These are phyloP conservation scores for Chondrilla cf. caribensis DNA, from an alignment of 37 sponge, comb jelly and placozoan species.

Conservation along the genomic window DNA sequence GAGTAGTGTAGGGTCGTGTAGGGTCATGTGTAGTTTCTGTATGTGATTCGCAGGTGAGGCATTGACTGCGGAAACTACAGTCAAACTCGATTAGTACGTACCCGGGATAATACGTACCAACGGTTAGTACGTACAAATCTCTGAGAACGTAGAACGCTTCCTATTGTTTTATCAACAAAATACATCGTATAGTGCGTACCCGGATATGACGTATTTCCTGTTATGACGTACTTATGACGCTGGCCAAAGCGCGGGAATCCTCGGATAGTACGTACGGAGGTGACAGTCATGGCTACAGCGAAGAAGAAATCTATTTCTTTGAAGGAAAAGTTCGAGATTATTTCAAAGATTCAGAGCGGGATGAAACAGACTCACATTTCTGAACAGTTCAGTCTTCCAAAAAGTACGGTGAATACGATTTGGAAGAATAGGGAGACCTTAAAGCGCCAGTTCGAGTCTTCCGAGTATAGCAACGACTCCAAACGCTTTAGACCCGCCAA, in stretches of 20 bases:
- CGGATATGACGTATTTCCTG: constrained; percentile 4
- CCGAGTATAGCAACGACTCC: not conserved
- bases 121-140: constrained; percentile 24
- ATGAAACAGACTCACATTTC: not conserved
- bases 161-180: constrained; percentile 7
- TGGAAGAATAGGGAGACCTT: constrained; percentile 5
- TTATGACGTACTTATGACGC: constrained; percentile 19
- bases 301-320: constrained; percentile 11
- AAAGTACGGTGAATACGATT: not conserved
- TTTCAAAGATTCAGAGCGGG: constrained; percentile 19
- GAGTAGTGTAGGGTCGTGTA: too few species aligned
- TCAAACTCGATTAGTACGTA: constrained; percentile 18
- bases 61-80: too few species aligned
- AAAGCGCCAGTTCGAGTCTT: constrained; percentile 3
- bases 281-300: not conserved
- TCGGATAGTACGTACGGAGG: not conserved
- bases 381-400: not conserved
- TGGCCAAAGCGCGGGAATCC: not conserved
- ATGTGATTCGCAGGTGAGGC: too few species aligned
- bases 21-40: not conserved
- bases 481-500: not conserved
- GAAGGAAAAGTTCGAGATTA: constrained; percentile 17
- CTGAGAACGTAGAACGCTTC: not conserved
- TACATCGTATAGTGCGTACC: constrained; percentile 12
- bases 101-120: constrained; percentile 19